Conservation (phyloP, 2,113 vertebrate genomes). For the Saiga tatarica region DNA sequence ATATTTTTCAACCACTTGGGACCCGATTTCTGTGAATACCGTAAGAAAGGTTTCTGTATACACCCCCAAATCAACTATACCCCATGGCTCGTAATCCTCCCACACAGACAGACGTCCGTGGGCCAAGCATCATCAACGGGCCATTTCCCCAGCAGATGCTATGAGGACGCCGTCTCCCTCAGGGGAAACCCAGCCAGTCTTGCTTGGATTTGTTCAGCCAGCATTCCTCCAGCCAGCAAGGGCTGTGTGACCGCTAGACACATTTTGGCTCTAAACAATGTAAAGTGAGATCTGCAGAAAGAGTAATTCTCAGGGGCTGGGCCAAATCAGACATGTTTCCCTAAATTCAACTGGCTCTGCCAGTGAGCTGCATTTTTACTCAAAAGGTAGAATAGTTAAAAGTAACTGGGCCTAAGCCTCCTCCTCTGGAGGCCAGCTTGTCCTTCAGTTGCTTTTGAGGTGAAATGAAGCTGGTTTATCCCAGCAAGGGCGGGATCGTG, state of each 20-base stretch:
- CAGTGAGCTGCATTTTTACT: background rate
- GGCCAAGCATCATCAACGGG: accelerated
- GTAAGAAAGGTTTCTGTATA: background rate
- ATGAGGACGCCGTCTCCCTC: accelerated
- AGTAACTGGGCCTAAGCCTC: background rate
- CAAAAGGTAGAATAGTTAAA: background rate
- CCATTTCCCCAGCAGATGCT: background rate
- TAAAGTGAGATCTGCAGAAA: background rate
- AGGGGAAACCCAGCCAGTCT: background rate
- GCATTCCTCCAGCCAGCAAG: too few species aligned
- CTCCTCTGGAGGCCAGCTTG: background rate
- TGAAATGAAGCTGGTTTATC: background rate
- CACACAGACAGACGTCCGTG: background rate
- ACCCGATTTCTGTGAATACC: background rate
- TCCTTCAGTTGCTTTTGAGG: background rate
- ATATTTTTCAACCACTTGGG: background rate
- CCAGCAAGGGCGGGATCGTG: background rate
- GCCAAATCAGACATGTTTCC: background rate
- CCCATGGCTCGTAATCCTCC: background rate
- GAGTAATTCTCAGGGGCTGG: background rate
- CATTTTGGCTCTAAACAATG: background rate
- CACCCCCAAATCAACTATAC: background rate
- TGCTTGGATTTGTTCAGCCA: background rate
- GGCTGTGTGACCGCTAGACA: background rate
- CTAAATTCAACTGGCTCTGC: background rate